A percentile compares a stretch with the other conserved stretches of the same genome.
Evolutionary conservation across 2,888 invertebrate species (phyloP).

Genomic region (Dicyrtomina minuta): DNA sequence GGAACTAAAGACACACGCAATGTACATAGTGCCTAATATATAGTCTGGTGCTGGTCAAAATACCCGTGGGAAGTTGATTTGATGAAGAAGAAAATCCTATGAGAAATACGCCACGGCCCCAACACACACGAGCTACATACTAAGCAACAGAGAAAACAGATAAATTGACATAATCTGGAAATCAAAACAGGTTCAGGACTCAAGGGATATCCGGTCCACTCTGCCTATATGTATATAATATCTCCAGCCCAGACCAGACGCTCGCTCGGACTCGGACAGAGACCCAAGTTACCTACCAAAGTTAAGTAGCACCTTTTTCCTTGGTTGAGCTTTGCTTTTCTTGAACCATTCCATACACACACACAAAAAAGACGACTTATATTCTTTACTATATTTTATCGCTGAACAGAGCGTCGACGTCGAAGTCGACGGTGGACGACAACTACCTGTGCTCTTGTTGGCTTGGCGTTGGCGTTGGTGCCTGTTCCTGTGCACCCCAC

Average conservation of each 20-base stretch:
- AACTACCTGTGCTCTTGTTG: neutral
- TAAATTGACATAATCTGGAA: conserved; percentile 49
- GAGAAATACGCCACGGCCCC: conserved; percentile 37
- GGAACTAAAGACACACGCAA: too few relatives aligned
- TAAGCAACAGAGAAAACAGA: conserved; percentile 12
- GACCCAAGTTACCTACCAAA: neutral
- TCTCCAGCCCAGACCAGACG: neutral
- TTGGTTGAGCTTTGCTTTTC: neutral
- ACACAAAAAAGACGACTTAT: neutral
- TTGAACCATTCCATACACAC: neutral
- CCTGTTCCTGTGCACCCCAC: neutral
- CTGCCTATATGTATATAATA: conserved; percentile 15
- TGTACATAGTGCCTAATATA: neutral
- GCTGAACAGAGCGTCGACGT: neutral
- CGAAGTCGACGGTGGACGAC: neutral
- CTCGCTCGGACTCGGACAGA: neutral
- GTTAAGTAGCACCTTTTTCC: conserved; percentile 15
- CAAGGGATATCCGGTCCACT: conserved; percentile 52
- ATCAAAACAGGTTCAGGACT: conserved; percentile 49
- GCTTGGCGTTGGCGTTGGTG: neutral
- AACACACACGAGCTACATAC: too few relatives aligned
- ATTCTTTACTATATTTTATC: neutral
- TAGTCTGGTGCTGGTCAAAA: conserved; percentile 42
- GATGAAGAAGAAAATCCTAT: conserved; percentile 42
- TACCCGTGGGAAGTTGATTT: conserved; percentile 50